These are phyloP conservation scores for Campylomormyrus tamandua DNA, from an alignment of 2,113 vertebrate genomes.

Conservation along the genomic window DNA sequence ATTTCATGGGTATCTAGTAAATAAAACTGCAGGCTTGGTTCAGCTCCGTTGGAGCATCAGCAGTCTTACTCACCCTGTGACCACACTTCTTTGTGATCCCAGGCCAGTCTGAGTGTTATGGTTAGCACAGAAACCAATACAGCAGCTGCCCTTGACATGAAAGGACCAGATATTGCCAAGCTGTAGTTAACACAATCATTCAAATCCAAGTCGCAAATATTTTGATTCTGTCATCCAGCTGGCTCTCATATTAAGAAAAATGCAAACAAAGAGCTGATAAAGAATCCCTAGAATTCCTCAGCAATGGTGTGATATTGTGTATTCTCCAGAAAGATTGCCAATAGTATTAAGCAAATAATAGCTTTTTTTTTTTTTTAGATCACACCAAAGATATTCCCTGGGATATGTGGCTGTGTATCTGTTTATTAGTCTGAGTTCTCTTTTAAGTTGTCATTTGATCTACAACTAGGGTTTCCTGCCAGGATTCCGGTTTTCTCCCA, in stretches of 20 bases:
- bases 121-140: background rate
- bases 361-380: background rate
- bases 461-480: background rate
- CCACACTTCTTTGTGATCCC: background rate
- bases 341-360: background rate
- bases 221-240: background rate
- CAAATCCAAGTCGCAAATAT: background rate
- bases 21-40: background rate
- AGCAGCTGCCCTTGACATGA: background rate
- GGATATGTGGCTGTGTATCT: background rate
- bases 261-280: background rate
- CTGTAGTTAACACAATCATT: background rate
- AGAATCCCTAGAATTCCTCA: background rate
- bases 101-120: background rate
- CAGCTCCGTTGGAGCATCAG: background rate
- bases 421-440: background rate
- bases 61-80: background rate
- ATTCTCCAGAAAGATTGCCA: background rate
- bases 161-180: background rate
- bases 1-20: background rate
- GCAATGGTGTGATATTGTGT: background rate
- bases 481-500: background rate
- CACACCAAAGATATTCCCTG: background rate
- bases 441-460: background rate
- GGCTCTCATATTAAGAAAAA: background rate